phyloP scores from a whole-genome alignment of 2,888 invertebrate genomes.

The Bugulina stolonifera region DNA sequence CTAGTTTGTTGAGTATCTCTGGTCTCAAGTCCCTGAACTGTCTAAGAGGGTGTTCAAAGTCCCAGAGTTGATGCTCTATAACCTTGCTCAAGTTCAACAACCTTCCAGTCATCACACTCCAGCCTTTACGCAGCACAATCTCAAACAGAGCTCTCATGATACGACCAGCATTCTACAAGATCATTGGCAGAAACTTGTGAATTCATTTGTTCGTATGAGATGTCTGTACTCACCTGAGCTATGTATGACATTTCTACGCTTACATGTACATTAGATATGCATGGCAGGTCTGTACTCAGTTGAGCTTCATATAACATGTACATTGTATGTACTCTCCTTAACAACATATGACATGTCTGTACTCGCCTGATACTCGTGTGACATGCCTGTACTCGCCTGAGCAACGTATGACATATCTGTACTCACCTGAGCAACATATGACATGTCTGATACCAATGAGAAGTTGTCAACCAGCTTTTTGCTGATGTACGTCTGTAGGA shows the following conservation, averaged over 20 bases:
- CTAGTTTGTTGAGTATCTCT: constrained; percentile 75
- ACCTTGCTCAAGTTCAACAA: constrained; percentile 83
- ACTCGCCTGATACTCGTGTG: too few species aligned
- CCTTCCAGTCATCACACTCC: constrained; percentile 78
- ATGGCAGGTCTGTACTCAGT: too few species aligned
- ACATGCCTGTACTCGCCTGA: too few species aligned
- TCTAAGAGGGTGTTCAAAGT: constrained; percentile 73
- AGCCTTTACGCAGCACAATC: constrained; percentile 80
- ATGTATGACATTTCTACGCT: too few species aligned
- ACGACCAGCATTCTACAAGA: constrained; percentile 75
- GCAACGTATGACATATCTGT: too few species aligned
- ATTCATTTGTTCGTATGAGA: too few species aligned
- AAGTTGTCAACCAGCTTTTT: constrained; percentile 73
- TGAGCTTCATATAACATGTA: too few species aligned
- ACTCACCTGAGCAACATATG: constrained; percentile 77
- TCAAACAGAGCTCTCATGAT: constrained; percentile 90
- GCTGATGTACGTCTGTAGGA: constrained; percentile 76
- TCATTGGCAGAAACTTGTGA: too few species aligned
- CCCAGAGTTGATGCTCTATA: constrained; percentile 88
- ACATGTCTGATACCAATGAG: constrained; percentile 79
- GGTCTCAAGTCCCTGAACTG: constrained; percentile 65
- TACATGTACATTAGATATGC: too few species aligned
- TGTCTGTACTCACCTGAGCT: too few species aligned
- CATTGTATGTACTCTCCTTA: too few species aligned
- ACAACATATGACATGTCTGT: too few species aligned